Conservation (phyloP, 2,797 vertebrate genomes). For the Lepidocolaptes lacrymiger region DNA sequence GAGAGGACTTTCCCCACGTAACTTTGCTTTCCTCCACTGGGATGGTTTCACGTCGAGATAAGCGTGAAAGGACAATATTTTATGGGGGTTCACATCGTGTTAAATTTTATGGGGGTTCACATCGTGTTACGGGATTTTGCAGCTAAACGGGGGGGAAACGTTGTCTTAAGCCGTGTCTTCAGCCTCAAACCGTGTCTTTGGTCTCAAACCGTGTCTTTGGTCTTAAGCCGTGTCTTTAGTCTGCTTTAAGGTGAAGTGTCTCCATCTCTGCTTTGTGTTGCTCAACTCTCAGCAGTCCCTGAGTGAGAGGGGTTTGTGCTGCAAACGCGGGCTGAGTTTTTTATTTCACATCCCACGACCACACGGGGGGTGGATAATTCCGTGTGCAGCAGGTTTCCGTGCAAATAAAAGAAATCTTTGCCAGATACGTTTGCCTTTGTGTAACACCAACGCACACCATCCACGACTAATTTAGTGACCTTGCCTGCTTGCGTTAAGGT, state of each 20-base stretch:
- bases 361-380: neutral
- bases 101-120: neutral
- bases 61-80: neutral
- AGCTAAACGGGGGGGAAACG: neutral
- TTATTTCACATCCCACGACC: neutral
- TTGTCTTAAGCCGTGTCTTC: neutral
- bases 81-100: neutral
- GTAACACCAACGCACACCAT: neutral
- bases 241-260: neutral
- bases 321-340: neutral
- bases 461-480: constrained; percentile 21
- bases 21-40: neutral
- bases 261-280: neutral
- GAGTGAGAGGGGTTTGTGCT: neutral
- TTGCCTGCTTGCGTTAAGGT: neutral
- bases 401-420: neutral
- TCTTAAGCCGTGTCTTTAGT: neutral
- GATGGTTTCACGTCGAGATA: neutral
- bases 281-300: neutral
- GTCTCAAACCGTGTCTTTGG: neutral
- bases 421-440: constrained; percentile 19
- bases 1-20: neutral
- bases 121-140: neutral
- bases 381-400: neutral
- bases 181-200: neutral